Evolutionary conservation across 1,140 invertebrate species (phyloP), one percentile per base, ranked within the genome.

Genomic region (Neotoxoptera formosana): DNA sequence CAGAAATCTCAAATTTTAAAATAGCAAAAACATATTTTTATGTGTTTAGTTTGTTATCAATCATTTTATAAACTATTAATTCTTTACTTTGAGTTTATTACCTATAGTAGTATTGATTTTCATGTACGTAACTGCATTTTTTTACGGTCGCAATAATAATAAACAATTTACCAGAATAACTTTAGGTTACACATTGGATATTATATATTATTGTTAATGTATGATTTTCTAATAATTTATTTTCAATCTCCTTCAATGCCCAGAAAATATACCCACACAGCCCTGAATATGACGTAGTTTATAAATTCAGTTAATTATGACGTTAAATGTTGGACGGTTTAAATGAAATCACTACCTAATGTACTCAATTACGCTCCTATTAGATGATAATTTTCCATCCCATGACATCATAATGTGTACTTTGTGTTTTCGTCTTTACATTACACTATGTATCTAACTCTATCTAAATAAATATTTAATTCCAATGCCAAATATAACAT

Each of bases 381-480:
- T 47, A n/a, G 30, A 48, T 45, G 11, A 87, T 48, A 11, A n/a
- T 36, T 83, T 83, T 83, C 36, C 30, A 34, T 81, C 21, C 34
- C 20, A 81, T n/a, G 30, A 36, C 34, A 81, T 84, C 36, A 25
- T 47, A 47, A 14, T 86, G n/a, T 67, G 30, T 83, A 36, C 36
- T 83, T 83, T 36, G 9, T 67, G 60, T 67, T 67, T n/a, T 86
- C 25, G 41, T 30, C 8, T 86, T 86, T 86, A 7, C 4, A n/a
- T 86, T 86, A 30, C 45, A 45, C 25, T 86, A 11, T 11, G 9
- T 17, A 34, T 53, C 8, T 89, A 36, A 36, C 7, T 89, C 7
- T 89, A 89, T 89, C 34, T 89, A 89, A 53, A 89, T 89, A 30
- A 14, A 89, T 89, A n/a, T 36, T 53, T 53, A 89, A 53, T n/a